These are phyloP conservation scores for Drosophila hamatofila DNA, from an alignment of 2,888 invertebrate genomes.

Conservation along the genomic window DNA sequence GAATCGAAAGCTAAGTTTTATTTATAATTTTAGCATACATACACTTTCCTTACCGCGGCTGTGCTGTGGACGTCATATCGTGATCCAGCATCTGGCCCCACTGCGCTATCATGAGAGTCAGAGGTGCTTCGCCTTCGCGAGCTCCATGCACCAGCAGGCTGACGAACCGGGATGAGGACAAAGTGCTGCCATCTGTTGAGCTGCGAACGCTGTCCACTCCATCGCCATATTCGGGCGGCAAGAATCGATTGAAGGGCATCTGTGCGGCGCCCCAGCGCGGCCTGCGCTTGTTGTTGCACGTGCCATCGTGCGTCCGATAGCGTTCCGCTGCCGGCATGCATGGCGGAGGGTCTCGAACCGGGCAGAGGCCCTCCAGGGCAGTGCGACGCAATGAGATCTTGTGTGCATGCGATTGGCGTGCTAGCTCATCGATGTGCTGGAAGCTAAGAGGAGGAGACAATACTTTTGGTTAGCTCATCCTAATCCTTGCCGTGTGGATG, in stretches of 20 bases:
- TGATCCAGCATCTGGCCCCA: constrained; percentile 97
- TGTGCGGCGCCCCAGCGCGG: constrained; percentile 93
- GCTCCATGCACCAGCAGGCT: constrained; percentile 89
- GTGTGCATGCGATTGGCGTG: constrained; percentile 83
- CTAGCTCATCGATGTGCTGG: constrained; percentile 82
- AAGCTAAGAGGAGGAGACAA: constrained; percentile 69
- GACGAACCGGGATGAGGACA: constrained; percentile 92
- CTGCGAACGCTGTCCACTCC: constrained; percentile 86
- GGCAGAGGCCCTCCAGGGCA: constrained; percentile 87
- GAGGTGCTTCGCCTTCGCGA: constrained; percentile 88
- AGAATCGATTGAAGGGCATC: constrained; percentile 92
- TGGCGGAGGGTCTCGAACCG: constrained; percentile 88
- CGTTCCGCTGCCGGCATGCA: constrained; percentile 90
- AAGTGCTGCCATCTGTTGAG: constrained; percentile 87
- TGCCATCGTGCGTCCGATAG: constrained; percentile 94
- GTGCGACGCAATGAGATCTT: constrained; percentile 84
- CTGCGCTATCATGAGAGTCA: constrained; percentile 94
- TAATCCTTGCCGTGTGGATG: constrained; percentile 27
- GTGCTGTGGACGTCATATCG: constrained; percentile 92
- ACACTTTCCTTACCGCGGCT: constrained; percentile 86
- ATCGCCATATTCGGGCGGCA: constrained; percentile 93
- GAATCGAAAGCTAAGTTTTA: no score
- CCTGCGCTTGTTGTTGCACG: constrained; percentile 93
- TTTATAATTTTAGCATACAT: background rate
- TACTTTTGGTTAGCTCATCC: constrained; percentile 24